Base-by-base conservation (phyloP, 2,797 vertebrate species). In the Lates japonicus region DNA sequence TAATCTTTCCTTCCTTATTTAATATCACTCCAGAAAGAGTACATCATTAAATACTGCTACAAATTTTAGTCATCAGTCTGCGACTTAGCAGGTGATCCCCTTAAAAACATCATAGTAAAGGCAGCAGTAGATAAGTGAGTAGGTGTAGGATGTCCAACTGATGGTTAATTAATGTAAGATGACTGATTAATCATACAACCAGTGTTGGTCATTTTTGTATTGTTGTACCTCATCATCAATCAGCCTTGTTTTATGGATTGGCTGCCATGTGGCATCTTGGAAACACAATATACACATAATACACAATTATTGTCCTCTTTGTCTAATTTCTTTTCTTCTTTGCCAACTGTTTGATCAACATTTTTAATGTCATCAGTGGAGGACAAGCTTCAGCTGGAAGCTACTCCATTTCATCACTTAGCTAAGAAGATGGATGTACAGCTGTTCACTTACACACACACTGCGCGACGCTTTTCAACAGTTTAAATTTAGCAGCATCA, bases 401-500 rank as follows among this genome's bases (percentile, higher is more conserved):
- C 41, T 71, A 33, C 82, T 71, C 49, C 0, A 14, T 83, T 88
- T 88, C 78, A 74, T 19, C 64, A n/a, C n/a, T 82, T 86, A 81
- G 85, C 83, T 6, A 7, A 59, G 73, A 78, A 29, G 66, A 71
- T 46, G 12, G 20, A 80, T 79, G 72, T 88, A 31, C 78, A 51
- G 37, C 44, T 63, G 70, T 74, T 90, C 65, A n/a, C 62, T 78
- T 20, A 78, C 77, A 78, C 75, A 44, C 81, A 42, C 76, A 41
- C 33, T 0, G 29, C 72, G 33, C 66, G 2, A 37, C 35, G 41
- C 80, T 78, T 92, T 85, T 87, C 84, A 90, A 88, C 82, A 92
- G 89, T 93, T 93, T 91, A 69, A 90, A 64, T 83, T 72, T 42
- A 89, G 87, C 89, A 88, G 76, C 57, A 46, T 1, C 7, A 64